Base-by-base conservation (phyloP, 2,113 vertebrate species). In the Upupa epops region DNA sequence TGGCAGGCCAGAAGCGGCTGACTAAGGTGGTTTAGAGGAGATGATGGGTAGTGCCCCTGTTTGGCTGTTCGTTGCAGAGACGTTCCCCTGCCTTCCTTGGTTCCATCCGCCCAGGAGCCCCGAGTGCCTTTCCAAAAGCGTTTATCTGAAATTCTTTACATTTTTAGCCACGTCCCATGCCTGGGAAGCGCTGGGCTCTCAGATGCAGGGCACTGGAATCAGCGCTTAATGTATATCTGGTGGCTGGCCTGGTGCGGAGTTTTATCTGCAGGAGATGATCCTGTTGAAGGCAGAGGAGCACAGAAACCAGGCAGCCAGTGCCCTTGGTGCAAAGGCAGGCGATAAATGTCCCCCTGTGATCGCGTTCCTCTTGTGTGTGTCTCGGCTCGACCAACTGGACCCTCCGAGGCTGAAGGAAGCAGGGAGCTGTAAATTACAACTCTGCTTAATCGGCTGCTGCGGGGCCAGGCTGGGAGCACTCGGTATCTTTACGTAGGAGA, bases 61-160 rank as follows among this genome's bases (percentile, higher is more conserved):
- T 36, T 76, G 88, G 69, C 70, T 82, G n/a, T 26, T 85, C 55
- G 6, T 26, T 56, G 45, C 86, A 52, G 31, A 89, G 77, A 73
- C 90, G 69, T 51, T 84, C 74, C 80, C 36, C 66, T 83, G 58
- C 83, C 76, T 90, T 64, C 81, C 59, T 85, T 0, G 4, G 63
- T 91, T 75, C 37, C 70, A 6, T 89, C 88, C 87, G 32, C 25
- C 72, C 91, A 70, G 93, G 93, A 90, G 90, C 84, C 86, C 83
- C 92, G 95, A 97, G 92, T 94, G 89, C 88, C 93, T 96, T 96
- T 96, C 92, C 94, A 92, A 96, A 94, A 68, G 85, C 13, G 93
- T 97, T 95, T 96, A 97, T 97, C 96, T 95, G 92, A 48, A 94
- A 97, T 97, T 97, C 96, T 95, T 97, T 78, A 94, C 89, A 97